These are phyloP conservation scores for Dioctria linearis DNA, from an alignment of 2,888 invertebrate genomes.

Conservation along the genomic window DNA sequence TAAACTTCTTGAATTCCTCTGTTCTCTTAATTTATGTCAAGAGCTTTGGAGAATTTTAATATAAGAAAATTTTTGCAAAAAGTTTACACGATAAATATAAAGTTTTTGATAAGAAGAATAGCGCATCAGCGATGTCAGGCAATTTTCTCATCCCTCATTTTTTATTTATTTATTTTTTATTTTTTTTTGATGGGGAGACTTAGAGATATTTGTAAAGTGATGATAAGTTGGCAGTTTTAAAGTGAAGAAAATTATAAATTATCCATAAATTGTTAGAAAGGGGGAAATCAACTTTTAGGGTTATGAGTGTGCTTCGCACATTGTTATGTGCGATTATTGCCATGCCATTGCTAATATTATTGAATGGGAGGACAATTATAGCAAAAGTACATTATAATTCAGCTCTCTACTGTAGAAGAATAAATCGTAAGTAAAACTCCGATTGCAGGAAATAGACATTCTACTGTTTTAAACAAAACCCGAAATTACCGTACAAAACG, in stretches of 20 bases:
- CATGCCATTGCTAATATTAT: background rate
- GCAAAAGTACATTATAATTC: too few species aligned
- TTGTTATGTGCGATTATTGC: background rate
- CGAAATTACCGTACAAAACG: too few species aligned
- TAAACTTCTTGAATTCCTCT: constrained; percentile 12
- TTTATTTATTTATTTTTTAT: background rate
- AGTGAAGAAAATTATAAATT: background rate
- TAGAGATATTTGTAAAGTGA: background rate
- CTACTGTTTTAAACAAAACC: too few species aligned
- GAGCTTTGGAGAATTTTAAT: constrained; percentile 49
- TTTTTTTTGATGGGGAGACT: background rate
- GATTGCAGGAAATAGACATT: too few species aligned
- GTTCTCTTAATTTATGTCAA: constrained; percentile 42
- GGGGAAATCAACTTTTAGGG: background rate
- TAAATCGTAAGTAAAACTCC: too few species aligned
- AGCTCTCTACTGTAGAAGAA: too few species aligned
- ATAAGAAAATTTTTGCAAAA: constrained; percentile 36
- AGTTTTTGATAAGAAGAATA: constrained; percentile 16
- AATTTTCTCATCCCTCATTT: constrained; percentile 7
- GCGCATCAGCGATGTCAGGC: background rate
- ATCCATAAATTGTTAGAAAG: background rate
- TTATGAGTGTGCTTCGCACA: background rate
- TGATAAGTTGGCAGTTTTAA: background rate
- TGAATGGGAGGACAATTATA: background rate
- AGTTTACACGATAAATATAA: constrained; percentile 43